Conservation (phyloP, 2,113 vertebrate genomes). For the Lepisosteus oculatus region DNA sequence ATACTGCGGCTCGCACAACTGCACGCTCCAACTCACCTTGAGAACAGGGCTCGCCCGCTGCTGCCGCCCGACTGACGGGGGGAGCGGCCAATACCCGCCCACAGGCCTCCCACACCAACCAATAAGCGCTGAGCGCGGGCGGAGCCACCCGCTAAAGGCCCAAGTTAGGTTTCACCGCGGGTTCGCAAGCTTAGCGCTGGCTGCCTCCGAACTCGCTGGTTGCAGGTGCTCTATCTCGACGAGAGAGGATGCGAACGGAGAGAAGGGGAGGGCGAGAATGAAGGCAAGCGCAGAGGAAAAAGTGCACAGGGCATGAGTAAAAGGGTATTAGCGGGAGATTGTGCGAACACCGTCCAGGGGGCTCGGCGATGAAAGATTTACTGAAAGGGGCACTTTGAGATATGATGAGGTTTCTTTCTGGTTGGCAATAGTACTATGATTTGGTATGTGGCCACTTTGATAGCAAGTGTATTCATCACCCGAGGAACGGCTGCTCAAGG, state of each 20-base stretch:
- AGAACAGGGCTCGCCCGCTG: conserved; percentile 63
- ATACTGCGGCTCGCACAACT: conserved; percentile 89
- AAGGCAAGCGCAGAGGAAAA: conserved; percentile 65
- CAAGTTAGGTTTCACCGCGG: conserved; percentile 79
- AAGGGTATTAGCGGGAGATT: conserved; percentile 51
- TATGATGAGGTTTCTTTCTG: conserved; percentile 76
- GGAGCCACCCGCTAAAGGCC: conserved; percentile 63
- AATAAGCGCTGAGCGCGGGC: conserved; percentile 53
- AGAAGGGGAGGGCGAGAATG: conserved; percentile 76
- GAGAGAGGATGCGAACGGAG: conserved; percentile 69
- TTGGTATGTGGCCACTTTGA: conserved; percentile 87
- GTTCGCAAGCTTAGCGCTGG: conserved; percentile 67
- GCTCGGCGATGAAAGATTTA: conserved; percentile 66
- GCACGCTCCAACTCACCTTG: conserved; percentile 94
- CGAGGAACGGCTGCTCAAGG: conserved; percentile 70
- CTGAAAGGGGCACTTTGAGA: conserved; percentile 78
- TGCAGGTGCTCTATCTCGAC: conserved; percentile 68
- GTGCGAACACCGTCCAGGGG: conserved; percentile 55
- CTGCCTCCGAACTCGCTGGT: conserved; percentile 64
- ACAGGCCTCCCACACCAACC: conserved; percentile 35
- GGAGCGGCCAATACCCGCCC: conserved; percentile 70
- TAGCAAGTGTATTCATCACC: conserved; percentile 74
- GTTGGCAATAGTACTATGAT: conserved; percentile 82
- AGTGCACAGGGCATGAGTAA: conserved; percentile 60
- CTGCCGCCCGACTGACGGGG: conserved; percentile 53